Conservation (phyloP, 2,888 invertebrate species). For the Ectobius pallidus region DNA sequence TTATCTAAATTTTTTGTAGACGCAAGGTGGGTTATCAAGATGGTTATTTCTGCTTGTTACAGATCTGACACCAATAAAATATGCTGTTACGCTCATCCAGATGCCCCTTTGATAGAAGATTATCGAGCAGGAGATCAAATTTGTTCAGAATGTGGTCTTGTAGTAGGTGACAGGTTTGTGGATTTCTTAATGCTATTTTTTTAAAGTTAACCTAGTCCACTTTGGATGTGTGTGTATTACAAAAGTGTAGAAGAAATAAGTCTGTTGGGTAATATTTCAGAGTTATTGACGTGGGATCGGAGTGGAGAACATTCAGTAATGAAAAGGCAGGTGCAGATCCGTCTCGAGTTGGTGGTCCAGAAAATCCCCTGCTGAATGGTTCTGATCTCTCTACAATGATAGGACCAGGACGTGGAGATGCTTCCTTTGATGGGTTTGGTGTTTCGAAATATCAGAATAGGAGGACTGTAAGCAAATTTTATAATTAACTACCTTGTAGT, state of each 20-base stretch:
- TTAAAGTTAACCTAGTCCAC: no score
- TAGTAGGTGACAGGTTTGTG: constrained; percentile 93
- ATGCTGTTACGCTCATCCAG: constrained; percentile 93
- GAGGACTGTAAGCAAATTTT: constrained; percentile 61
- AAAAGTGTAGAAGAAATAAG: no score
- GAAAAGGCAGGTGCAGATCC: constrained; percentile 97
- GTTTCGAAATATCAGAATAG: constrained; percentile 68
- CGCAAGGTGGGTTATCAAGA: neutral
- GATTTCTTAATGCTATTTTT: no score
- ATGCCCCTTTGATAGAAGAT: constrained; percentile 95
- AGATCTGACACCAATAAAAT: constrained; percentile 78
- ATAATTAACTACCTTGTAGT: no score
- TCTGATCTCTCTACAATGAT: constrained; percentile 98
- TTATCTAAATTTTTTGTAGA: neutral
- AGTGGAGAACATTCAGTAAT: constrained; percentile 99
- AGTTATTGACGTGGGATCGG: constrained; percentile 99
- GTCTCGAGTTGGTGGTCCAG: constrained; percentile 99
- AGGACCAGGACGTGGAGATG: constrained; percentile 73
- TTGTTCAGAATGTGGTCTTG: constrained; percentile 99
- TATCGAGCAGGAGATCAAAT: constrained; percentile 99
- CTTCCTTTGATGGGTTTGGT: constrained; percentile 88
- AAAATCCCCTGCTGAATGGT: constrained; percentile 94
- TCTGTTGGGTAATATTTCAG: no score
- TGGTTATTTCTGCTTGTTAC: constrained; percentile 51
- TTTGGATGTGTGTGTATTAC: no score